phyloP scores from a whole-genome alignment of 2,797 vertebrate species.

The Lophura swinhoii region DNA sequence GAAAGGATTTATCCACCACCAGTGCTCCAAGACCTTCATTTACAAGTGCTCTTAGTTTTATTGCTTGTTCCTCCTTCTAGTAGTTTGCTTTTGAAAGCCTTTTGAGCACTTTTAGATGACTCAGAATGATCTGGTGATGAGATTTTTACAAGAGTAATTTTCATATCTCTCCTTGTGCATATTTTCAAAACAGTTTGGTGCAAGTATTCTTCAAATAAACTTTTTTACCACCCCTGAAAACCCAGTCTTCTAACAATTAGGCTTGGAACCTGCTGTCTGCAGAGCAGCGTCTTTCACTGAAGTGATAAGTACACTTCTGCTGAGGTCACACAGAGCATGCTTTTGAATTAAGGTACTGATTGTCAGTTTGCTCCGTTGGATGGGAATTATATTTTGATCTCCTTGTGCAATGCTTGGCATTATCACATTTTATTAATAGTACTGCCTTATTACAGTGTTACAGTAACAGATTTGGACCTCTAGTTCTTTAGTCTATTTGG shows the following conservation, averaged over 20 bases:
- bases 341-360: not conserved
- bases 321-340: not conserved
- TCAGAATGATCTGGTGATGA: not conserved
- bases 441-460: not conserved
- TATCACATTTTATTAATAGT: not conserved
- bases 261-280: not conserved
- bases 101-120: not conserved
- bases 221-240: not conserved
- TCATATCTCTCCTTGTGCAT: not conserved
- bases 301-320: not conserved
- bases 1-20: not conserved
- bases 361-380: not conserved
- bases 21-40: rapidly evolving
- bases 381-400: not conserved
- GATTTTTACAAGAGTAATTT: not conserved
- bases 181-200: not conserved
- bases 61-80: not conserved
- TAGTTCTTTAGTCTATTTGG: not conserved
- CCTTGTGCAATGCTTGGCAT: not conserved
- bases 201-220: not conserved
- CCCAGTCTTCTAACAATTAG: not conserved
- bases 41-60: not conserved
- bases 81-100: not conserved
- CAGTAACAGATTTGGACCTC: not conserved
- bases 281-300: not conserved